Conservation (phyloP, 1,140 invertebrate species). For the Sarcophaga peregrina region DNA sequence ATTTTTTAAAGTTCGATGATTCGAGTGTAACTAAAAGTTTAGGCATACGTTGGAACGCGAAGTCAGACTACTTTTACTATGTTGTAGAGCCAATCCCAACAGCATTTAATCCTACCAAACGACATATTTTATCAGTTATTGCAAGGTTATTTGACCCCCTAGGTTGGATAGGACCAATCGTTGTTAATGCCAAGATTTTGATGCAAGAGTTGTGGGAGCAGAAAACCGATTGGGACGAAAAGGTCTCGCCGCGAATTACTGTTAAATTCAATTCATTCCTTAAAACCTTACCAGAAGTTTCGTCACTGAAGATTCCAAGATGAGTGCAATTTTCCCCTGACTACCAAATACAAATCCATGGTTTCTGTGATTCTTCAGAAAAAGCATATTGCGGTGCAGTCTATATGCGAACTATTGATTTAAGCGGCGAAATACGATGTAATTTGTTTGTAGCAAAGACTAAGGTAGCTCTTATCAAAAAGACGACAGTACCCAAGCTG, state of each 20-base stretch:
- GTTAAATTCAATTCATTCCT: neutral
- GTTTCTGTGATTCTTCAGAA: slow-evolving; percentile 32
- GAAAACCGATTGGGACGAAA: slow-evolving; percentile 46
- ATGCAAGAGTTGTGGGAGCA: too few species aligned
- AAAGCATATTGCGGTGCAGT: slow-evolving; percentile 26
- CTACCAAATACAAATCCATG: slow-evolving; percentile 23
- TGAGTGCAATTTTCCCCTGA: neutral
- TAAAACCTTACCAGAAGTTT: neutral
- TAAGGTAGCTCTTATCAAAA: too few species aligned
- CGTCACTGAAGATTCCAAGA: neutral
- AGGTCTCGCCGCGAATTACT: too few species aligned
- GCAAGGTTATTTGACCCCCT: slow-evolving; percentile 37
- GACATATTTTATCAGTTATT: slow-evolving; percentile 17
- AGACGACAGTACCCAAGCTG: too few species aligned
- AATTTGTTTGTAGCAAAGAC: too few species aligned
- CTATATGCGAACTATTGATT: slow-evolving; percentile 20
- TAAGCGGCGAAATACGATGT: slow-evolving; percentile 21
- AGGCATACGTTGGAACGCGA: too few species aligned
- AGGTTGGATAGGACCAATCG: slow-evolving; percentile 26
- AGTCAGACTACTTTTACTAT: too few species aligned
- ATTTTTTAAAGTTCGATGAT: too few species aligned
- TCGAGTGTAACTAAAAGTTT: too few species aligned
- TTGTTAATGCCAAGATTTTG: slow-evolving; percentile 42
- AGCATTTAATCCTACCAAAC: slow-evolving; percentile 3
- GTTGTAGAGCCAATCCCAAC: too few species aligned